Evolutionary conservation across 1,140 invertebrate genomes (phyloP), one percentile per base, ranked within the genome.

Genomic region (Drosophila trapezifrons): DNA sequence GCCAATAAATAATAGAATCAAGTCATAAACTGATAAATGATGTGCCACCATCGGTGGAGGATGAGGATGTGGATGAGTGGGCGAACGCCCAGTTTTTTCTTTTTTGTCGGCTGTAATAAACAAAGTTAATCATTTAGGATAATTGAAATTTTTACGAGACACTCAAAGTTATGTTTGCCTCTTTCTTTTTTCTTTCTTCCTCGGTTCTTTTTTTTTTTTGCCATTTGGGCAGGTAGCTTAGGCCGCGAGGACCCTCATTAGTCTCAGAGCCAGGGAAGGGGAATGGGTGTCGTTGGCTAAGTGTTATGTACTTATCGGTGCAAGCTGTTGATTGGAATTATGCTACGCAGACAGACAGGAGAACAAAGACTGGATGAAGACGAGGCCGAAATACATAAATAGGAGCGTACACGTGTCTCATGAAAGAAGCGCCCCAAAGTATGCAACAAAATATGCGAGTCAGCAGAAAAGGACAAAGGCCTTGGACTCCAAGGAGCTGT

Each of bases 1-100:
- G 85, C 79, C 90, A 91, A 91, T 91, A 91, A 91, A 91, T 91
- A 91, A 91, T 91, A 90, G 84, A 86, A 91, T 91, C 79, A 91
- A 91, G 89, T 90, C 85, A 90, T 84, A 89, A 89, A 89, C 85
- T 89, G 80, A 89, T 85, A 90, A 90, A 84, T 80, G 80, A 81
- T 89, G 84, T 66, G 74, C 76, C 80, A 59, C 51, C 59, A 59
- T 45, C 35, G 29, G 47, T 35, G 10, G 25, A n/a, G 25, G 17
- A 18, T 32, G 47, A 58, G 60, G 62, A 46, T 56, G 58, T 52
- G 51, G 59, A 64, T 79, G 78, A 55, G 52, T 52, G 57, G 52
- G 45, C 58, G 32, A 12, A 13, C 27, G 37, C 46, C 47, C 15
- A 18, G 20, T 47, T 45, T 43, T 54, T 20, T 15, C 20, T 8